Percentiles rank a stretch among this genome's conserved stretches.
phyloP scores from a whole-genome alignment of 2,113 vertebrate genomes.

The Aptenodytes forsteri region DNA sequence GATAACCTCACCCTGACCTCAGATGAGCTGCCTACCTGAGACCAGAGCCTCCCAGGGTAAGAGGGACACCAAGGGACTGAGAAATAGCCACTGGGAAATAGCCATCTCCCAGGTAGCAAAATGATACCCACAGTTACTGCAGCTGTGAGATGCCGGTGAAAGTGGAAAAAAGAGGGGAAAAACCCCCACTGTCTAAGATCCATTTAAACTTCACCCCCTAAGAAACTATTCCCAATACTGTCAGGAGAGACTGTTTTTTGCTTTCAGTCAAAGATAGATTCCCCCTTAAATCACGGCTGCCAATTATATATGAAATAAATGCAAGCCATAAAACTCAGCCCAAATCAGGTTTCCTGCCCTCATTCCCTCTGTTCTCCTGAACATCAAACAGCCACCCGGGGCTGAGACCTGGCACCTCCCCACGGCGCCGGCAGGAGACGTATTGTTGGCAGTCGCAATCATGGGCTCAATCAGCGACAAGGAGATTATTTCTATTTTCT shows the following conservation, averaged over 20 bases:
- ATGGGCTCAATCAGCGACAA: background rate
- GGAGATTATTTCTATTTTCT: constrained; percentile 49
- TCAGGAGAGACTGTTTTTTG: background rate
- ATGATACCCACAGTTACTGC: background rate
- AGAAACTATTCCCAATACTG: background rate
- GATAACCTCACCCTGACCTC: background rate
- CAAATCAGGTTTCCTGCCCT: background rate
- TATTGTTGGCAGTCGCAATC: background rate
- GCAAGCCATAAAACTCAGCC: background rate
- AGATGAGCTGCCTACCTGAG: background rate
- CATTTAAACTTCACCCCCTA: background rate
- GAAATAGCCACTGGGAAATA: background rate
- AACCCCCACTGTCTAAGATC: background rate
- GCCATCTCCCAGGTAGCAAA: background rate
- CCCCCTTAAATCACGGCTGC: background rate
- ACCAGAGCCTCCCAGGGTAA: background rate
- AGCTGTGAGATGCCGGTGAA: background rate
- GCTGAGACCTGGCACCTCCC: constrained; percentile 9
- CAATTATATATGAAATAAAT: background rate
- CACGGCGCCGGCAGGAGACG: background rate
- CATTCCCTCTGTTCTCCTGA: background rate
- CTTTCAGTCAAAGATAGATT: background rate
- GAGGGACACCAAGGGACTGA: background rate
- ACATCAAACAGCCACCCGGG: background rate
- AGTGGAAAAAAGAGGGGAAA: fast-evolving